phyloP scores from a whole-genome alignment of 2,888 invertebrate genomes.

The Imbricaverruca yamaguchii region DNA sequence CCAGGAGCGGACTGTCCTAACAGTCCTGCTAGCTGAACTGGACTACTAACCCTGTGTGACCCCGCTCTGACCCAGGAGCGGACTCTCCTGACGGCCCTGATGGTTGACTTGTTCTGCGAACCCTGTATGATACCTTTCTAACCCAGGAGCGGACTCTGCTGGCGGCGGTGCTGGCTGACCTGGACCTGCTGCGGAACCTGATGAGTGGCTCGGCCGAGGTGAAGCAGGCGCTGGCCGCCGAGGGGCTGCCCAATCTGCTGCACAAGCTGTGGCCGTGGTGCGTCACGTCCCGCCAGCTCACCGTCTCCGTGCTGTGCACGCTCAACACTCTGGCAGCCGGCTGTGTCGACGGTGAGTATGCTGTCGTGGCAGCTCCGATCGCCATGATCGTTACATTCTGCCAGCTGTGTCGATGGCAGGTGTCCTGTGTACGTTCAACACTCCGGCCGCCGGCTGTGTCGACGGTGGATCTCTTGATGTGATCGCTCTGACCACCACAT shows the following conservation, averaged over 20 bases:
- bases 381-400: too few species aligned
- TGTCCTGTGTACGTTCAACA: too few species aligned
- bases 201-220: not conserved
- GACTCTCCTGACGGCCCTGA: not conserved
- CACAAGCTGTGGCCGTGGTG: constrained; percentile 21
- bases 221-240: constrained; percentile 4
- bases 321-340: constrained; percentile 41
- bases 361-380: too few species aligned
- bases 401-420: too few species aligned
- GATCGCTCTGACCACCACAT: too few species aligned
- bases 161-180: not conserved
- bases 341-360: constrained; percentile 42
- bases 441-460: too few species aligned
- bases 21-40: too few species aligned
- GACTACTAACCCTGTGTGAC: too few species aligned
- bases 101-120: not conserved
- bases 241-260: constrained; percentile 11
- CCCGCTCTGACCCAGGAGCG: not conserved
- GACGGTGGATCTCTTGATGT: too few species aligned
- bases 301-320: not conserved
- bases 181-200: constrained; percentile 13
- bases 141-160: not conserved
- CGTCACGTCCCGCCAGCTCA: not conserved
- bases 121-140: not conserved
- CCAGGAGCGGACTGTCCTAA: too few species aligned